Conservation (phyloP, 1,140 invertebrate genomes). For the Cataglyphis hispanica region DNA sequence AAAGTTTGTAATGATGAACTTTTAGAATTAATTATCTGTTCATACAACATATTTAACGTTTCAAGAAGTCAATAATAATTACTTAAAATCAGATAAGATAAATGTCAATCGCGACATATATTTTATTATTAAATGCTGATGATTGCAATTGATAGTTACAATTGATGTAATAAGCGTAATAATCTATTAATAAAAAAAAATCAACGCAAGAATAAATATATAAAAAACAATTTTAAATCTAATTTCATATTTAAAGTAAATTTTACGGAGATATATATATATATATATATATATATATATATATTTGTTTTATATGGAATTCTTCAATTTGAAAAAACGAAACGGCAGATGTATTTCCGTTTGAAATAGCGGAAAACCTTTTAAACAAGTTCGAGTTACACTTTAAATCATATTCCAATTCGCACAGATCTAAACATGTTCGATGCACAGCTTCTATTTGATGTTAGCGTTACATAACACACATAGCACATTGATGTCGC, state of each 20-base stretch:
- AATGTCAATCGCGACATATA: not conserved
- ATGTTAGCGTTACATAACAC: not conserved
- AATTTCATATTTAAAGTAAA: not conserved
- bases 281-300: no score
- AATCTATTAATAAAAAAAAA: not conserved
- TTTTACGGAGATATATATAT: no score
- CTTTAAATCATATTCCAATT: not conserved
- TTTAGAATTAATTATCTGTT: conserved; percentile 6
- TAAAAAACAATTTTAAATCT: not conserved
- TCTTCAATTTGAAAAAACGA: not conserved
- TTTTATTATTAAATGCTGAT: conserved; percentile 8
- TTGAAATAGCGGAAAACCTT: not conserved
- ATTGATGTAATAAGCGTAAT: no score
- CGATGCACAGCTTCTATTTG: not conserved
- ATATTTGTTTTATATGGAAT: not conserved
- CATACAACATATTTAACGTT: not conserved
- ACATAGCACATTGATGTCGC: not conserved
- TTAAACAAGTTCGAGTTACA: conserved; percentile 19
- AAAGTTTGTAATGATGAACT: not conserved
- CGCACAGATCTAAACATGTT: not conserved
- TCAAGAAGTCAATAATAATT: not conserved
- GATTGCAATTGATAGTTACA: not conserved
- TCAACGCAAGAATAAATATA: not conserved
- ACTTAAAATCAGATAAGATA: not conserved
- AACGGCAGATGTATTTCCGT: not conserved